A percentile compares a stretch with the other conserved stretches of the same genome.
Conservation (phyloP, 2,113 vertebrate species). For the Mesembrinibis cayennensis region DNA sequence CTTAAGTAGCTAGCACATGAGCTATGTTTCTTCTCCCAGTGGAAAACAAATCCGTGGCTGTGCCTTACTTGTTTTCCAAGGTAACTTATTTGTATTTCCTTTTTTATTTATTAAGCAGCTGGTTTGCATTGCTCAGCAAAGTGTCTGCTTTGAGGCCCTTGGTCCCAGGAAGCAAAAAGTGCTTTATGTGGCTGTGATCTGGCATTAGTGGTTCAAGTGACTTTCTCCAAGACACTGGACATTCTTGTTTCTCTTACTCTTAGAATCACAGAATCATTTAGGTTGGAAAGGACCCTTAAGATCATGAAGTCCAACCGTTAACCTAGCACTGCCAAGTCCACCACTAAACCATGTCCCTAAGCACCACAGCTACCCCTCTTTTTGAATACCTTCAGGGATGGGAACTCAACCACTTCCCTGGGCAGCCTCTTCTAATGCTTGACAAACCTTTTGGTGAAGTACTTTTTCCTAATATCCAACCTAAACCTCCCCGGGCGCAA, state of each 20-base stretch:
- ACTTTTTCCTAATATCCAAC: not conserved
- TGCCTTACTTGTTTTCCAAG: not conserved
- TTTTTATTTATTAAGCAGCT: not conserved
- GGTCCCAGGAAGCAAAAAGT: accelerated
- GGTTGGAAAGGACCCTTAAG: not conserved
- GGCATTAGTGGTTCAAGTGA: not conserved
- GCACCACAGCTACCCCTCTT: accelerated
- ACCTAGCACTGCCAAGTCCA: not conserved
- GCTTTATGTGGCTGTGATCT: not conserved
- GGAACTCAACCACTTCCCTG: not conserved
- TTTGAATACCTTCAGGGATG: not conserved
- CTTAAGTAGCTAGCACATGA: not conserved
- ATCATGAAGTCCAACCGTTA: not conserved
- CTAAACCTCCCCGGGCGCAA: not conserved
- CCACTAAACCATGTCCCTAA: not conserved
- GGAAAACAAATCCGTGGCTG: not conserved
- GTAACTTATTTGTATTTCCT: not conserved
- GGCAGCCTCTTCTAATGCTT: not conserved
- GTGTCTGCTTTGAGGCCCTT: not conserved
- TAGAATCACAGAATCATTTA: not conserved
- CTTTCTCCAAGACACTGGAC: not conserved
- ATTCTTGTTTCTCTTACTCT: not conserved
- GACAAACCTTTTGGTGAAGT: not conserved
- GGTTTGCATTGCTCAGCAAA: not conserved
- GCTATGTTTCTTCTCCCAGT: not conserved